Evolutionary conservation across 2,888 invertebrate genomes (phyloP).

Genomic region (Disparrhopalites patrizii): DNA sequence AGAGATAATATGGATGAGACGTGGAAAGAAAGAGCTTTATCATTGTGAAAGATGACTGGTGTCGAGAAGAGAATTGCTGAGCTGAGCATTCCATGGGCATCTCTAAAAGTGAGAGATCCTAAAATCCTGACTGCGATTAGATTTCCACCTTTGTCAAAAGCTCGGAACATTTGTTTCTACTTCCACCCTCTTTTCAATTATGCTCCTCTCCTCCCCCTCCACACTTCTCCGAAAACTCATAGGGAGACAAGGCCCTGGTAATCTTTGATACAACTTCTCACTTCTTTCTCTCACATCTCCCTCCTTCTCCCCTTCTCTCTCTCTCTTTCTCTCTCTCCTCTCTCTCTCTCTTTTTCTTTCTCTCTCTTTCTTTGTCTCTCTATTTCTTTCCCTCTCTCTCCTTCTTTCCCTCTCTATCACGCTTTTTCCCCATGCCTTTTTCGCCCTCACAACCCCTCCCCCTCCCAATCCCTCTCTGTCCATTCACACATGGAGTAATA

Average conservation of each 20-base stretch:
- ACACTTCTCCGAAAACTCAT: background rate
- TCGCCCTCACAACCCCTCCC: too few species aligned
- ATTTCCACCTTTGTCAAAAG: constrained; percentile 26
- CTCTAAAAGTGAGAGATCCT: constrained; percentile 29
- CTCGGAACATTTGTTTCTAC: constrained; percentile 22
- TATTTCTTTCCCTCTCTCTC: too few species aligned
- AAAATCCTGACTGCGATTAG: constrained; percentile 23
- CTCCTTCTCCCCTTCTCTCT: background rate
- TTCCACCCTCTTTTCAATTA: constrained; percentile 5
- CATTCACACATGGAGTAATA: background rate
- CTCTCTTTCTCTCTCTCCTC: background rate
- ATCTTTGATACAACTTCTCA: background rate
- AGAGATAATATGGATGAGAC: constrained; percentile 19
- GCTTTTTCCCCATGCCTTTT: background rate
- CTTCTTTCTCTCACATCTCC: background rate
- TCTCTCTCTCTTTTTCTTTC: too few species aligned
- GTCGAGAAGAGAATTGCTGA: constrained; percentile 25
- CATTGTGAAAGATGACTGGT: constrained; percentile 31
- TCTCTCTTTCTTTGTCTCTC: too few species aligned
- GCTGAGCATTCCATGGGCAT: constrained; percentile 27
- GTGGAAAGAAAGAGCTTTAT: constrained; percentile 3
- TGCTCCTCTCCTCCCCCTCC: background rate
- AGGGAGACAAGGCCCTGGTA: too few species aligned
- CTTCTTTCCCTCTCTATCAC: background rate
- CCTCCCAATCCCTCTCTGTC: background rate